These are phyloP conservation scores for Pocota personata DNA, from an alignment of 2,888 invertebrate genomes.

Conservation along the genomic window DNA sequence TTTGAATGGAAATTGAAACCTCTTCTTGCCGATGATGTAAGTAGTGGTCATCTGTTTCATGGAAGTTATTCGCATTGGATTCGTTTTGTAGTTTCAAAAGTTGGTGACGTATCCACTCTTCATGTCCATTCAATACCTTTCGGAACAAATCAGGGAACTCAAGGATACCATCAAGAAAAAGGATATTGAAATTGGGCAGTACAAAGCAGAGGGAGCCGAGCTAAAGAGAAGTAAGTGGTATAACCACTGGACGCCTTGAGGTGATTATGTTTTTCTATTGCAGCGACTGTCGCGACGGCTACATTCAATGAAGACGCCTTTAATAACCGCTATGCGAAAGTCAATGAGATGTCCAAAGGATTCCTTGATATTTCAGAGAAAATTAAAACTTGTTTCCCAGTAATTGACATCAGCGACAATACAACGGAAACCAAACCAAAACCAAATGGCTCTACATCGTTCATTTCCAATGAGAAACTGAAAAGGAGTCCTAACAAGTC, in stretches of 20 bases:
- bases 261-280: not conserved
- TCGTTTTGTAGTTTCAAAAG: constrained; percentile 76
- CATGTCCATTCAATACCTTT: constrained; percentile 70
- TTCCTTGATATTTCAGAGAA: constrained; percentile 62
- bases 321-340: constrained; percentile 50
- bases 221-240: constrained; percentile 77
- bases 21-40: constrained; percentile 50
- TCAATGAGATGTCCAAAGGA: constrained; percentile 63
- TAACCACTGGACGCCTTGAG: not conserved
- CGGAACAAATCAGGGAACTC: constrained; percentile 75
- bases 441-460: not conserved
- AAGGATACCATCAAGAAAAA: constrained; percentile 77
- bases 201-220: constrained; percentile 77
- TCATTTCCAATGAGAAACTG: constrained; percentile 15
- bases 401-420: not conserved
- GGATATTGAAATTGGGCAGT: constrained; percentile 80
- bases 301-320: constrained; percentile 74
- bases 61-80: not conserved
- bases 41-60: not conserved
- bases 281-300: constrained; percentile 78
- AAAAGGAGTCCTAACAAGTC: constrained; percentile 45
- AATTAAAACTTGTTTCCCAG: constrained; percentile 12
- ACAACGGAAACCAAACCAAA: not conserved
- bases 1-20: constrained; percentile 78
- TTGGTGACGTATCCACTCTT: constrained; percentile 75